Evolutionary conservation across 2,113 vertebrate genomes (phyloP).

Genomic region (Corythoichthys haematopterus): DNA sequence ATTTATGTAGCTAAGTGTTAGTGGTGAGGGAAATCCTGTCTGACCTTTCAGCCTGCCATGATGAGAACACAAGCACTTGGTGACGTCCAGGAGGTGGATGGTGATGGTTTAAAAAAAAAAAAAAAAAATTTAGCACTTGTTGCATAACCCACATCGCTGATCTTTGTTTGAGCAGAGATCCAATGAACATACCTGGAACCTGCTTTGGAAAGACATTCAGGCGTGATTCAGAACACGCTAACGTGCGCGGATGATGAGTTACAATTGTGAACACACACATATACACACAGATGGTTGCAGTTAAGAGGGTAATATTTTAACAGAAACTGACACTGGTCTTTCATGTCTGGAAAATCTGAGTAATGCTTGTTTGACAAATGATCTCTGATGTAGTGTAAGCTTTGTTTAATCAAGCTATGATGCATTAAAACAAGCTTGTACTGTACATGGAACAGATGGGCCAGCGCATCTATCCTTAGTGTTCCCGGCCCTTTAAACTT

Average conservation of each 20-base stretch:
- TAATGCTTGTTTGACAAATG: constrained; percentile 54
- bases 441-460: constrained; percentile 36
- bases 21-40: constrained; percentile 60
- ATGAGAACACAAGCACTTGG: constrained; percentile 40
- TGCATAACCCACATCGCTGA: constrained; percentile 29
- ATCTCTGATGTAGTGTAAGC: constrained; percentile 38
- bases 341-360: constrained; percentile 58
- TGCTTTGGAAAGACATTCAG: constrained; percentile 11
- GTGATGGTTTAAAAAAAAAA: background rate
- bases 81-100: constrained; percentile 45
- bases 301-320: constrained; percentile 46
- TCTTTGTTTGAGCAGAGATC: constrained; percentile 47
- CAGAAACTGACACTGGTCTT: constrained; percentile 36
- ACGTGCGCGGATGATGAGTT: constrained; percentile 23
- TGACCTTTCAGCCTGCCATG: constrained; percentile 38
- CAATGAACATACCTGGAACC: constrained; percentile 1
- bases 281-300: constrained; percentile 53
- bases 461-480: background rate
- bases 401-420: constrained; percentile 40
- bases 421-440: constrained; percentile 24
- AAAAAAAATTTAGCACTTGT: constrained; percentile 1
- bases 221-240: constrained; percentile 13
- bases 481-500: background rate
- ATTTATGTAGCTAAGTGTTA: constrained; percentile 50
- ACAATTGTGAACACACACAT: constrained; percentile 17